Percentiles rank a stretch among this genome's conserved stretches.
phyloP scores from a whole-genome alignment of 2,888 invertebrate genomes.

The Hirtodrosophila trivittata region DNA sequence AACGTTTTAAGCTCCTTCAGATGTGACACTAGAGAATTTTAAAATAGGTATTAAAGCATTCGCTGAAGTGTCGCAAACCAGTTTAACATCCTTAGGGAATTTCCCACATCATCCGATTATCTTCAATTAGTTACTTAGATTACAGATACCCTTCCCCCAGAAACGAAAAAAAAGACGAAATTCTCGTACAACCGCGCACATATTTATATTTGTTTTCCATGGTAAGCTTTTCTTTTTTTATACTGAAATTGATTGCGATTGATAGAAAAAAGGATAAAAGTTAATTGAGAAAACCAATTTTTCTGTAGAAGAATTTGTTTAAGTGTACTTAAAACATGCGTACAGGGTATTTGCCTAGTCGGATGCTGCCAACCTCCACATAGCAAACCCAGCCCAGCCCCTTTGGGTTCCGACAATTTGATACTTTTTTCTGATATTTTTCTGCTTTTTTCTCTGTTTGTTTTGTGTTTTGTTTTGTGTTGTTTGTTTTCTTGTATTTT shows the following conservation, averaged over 20 bases:
- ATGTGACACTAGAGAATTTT: neutral
- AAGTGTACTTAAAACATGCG: neutral
- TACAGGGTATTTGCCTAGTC: too few species aligned
- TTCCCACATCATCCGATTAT: too few species aligned
- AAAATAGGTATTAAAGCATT: neutral
- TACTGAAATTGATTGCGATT: too few species aligned
- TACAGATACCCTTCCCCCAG: too few species aligned
- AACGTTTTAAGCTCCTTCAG: slow-evolving; percentile 4
- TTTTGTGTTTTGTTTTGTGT: slow-evolving; percentile 2
- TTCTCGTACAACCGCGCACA: neutral
- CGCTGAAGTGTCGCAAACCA: too few species aligned
- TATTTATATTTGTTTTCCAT: neutral
- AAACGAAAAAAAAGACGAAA: neutral
- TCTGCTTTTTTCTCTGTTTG: slow-evolving; percentile 27
- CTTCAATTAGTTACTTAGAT: too few species aligned
- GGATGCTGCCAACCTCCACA: neutral
- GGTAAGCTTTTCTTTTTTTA: neutral
- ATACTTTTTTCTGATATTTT: slow-evolving; percentile 37
- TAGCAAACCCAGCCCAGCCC: neutral
- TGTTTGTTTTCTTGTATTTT: slow-evolving; percentile 31
- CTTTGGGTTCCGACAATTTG: slow-evolving; percentile 12
- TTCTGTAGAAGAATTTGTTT: neutral
- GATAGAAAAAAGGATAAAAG: neutral
- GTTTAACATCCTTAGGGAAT: too few species aligned
- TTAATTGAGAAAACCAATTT: neutral